These are phyloP conservation scores for Siniperca undulata DNA, from an alignment of 2,797 vertebrate genomes.

Conservation along the genomic window DNA sequence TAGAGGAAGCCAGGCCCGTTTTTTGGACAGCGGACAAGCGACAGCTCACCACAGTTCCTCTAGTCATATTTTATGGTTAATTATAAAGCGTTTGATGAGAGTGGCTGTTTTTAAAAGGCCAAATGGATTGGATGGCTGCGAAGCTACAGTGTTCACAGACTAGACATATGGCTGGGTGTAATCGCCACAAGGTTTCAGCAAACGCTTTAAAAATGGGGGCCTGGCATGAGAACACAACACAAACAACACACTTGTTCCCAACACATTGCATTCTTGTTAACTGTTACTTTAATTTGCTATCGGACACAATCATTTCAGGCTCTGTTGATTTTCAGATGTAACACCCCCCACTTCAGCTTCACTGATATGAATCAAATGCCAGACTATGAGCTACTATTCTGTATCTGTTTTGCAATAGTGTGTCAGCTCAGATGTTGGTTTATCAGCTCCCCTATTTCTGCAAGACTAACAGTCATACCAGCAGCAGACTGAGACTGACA, in stretches of 20 bases:
- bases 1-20: conserved; percentile 41
- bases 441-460: conserved; percentile 47
- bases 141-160: conserved; percentile 60
- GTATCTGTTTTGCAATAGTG: conserved; percentile 28
- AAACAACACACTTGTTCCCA: conserved; percentile 52
- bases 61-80: conserved; percentile 74
- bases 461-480: conserved; percentile 31
- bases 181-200: conserved; percentile 65
- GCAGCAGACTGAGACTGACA: conserved; percentile 65
- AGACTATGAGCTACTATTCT: conserved; percentile 33
- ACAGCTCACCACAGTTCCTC: conserved; percentile 63
- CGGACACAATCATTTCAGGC: conserved; percentile 53
- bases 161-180: conserved; percentile 74
- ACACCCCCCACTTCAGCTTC: not conserved
- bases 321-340: conserved; percentile 36
- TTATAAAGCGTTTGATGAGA: conserved; percentile 76
- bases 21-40: conserved; percentile 66
- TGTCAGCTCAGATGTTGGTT: conserved; percentile 31
- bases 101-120: conserved; percentile 70
- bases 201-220: conserved; percentile 40
- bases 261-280: conserved; percentile 66
- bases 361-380: conserved; percentile 52
- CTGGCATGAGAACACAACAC: conserved; percentile 51
- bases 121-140: conserved; percentile 67
- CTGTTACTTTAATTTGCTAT: conserved; percentile 64